Percentiles rank a stretch among this genome's conserved stretches.
Conservation (phyloP, 2,888 invertebrate species). For the Serrognathus titanus region DNA sequence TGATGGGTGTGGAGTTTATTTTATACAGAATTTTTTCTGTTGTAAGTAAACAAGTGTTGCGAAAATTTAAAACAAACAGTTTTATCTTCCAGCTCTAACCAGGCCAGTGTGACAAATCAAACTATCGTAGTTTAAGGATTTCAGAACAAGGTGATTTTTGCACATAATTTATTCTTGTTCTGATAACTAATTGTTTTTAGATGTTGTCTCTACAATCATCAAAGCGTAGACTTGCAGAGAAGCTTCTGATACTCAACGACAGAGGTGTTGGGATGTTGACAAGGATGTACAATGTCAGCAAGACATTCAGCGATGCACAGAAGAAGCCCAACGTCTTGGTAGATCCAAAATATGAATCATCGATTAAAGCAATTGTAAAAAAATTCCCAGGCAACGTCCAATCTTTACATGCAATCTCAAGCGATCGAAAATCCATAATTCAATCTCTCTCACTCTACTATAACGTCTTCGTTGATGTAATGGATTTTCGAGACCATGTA, state of each 20-base stretch:
- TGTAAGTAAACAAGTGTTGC: too few species aligned
- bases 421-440: slow-evolving; percentile 88
- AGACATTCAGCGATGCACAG: slow-evolving; percentile 98
- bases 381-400: slow-evolving; percentile 94
- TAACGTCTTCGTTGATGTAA: slow-evolving; percentile 96
- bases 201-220: too few species aligned
- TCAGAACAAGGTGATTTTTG: too few species aligned
- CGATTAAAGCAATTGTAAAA: slow-evolving; percentile 90
- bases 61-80: too few species aligned
- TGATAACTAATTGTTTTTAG: too few species aligned
- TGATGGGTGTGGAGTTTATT: too few species aligned
- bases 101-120: too few species aligned
- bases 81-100: too few species aligned
- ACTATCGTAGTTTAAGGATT: too few species aligned
- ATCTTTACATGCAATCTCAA: slow-evolving; percentile 81
- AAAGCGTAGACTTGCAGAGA: slow-evolving; percentile 95
- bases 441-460: slow-evolving; percentile 96
- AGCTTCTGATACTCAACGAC: slow-evolving; percentile 94
- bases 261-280: slow-evolving; percentile 96
- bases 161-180: too few species aligned
- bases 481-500: slow-evolving; percentile 96
- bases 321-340: slow-evolving; percentile 96
- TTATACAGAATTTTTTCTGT: too few species aligned
- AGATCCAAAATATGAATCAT: slow-evolving; percentile 95
- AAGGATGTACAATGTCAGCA: slow-evolving; percentile 98